Evolutionary conservation across 64 coral and sea anemone species (phyloP), one percentile per base, ranked within the genome.

Genomic region (Cladopsammia gracilis): DNA sequence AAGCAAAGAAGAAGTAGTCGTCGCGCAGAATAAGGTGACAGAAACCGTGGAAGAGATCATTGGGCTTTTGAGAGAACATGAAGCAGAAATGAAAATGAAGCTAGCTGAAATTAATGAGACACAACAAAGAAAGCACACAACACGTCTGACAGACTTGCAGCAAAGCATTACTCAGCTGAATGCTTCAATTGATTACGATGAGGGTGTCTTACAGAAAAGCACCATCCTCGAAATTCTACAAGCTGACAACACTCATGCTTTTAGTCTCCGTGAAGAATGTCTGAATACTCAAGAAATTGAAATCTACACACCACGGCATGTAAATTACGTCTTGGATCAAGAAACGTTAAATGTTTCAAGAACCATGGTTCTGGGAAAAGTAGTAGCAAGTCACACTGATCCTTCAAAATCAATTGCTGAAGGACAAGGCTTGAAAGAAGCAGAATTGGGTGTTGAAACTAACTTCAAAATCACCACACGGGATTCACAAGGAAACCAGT

Each of bases 401-500:
- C 52, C 22, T 53, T 80, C 54, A 26, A n/a, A 80, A 61, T 60
- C 77, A 24, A 14, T 5, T 6, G 76, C 50, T 10, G 48, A 78
- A 7, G 76, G 76, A 25, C 56, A 48, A 26, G 54, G 77, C 19
- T 12, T 80, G 62, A 58, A 18, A 9, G 64, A 81, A 26, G 76
- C 26, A 5, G 15, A 66, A 51, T 7, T 20, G 14, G 64, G 62
- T 11, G 48, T 50, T 18, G 25, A 34, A 52, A 42, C 52, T 20
- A 57, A 34, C 23, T 90, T 90, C 53, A 52, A 16, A 48, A 25
- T 90, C 11, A 51, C 50, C 10, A 90, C 88, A 1, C 46, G 58
- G 69, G 62, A 90, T 90, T 47, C 43, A 79, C 58, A 90, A 68
- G 88, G 74, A 78, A 62, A 66, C 4, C 24, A 67, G 44, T 77